These are phyloP conservation scores for Poeciliopsis prolifica DNA, from an alignment of 2,113 vertebrate genomes.

Conservation along the genomic window DNA sequence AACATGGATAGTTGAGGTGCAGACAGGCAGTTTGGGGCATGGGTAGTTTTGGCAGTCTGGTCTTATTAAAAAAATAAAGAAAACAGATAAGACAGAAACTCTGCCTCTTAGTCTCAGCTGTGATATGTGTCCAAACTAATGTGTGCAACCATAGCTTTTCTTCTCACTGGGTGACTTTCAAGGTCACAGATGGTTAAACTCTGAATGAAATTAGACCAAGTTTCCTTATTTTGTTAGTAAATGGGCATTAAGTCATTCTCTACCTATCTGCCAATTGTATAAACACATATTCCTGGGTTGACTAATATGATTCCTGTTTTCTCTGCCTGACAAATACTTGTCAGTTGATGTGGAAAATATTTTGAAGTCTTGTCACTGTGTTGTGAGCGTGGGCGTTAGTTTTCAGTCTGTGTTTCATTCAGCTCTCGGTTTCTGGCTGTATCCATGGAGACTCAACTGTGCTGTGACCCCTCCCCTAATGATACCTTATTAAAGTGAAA, in stretches of 20 bases:
- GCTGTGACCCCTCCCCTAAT: slow-evolving; percentile 52
- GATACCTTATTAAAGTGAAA: slow-evolving; percentile 63
- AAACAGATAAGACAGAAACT: neutral
- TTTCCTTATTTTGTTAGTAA: slow-evolving; percentile 18
- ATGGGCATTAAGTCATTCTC: slow-evolving; percentile 26
- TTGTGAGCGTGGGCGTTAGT: slow-evolving; percentile 53
- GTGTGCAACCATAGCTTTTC: neutral
- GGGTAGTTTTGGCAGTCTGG: neutral
- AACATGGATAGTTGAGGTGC: neutral
- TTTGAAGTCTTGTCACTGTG: slow-evolving; percentile 42
- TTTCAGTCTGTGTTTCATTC: slow-evolving; percentile 61
- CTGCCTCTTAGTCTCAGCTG: neutral
- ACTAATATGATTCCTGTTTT: slow-evolving; percentile 23
- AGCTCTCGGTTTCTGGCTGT: slow-evolving; percentile 45
- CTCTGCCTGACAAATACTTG: slow-evolving; percentile 40
- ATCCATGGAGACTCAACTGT: slow-evolving; percentile 59
- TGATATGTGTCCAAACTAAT: neutral
- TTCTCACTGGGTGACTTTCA: neutral
- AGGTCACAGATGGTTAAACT: neutral
- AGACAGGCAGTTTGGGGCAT: neutral
- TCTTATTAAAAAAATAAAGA: neutral
- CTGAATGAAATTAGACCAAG: neutral
- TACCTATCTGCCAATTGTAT: slow-evolving; percentile 26
- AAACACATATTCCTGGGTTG: neutral
- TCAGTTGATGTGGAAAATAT: slow-evolving; percentile 37